Percentiles rank a stretch among this genome's conserved stretches.
Evolutionary conservation across 2,113 vertebrate genomes (phyloP).

Genomic region (Cavia aperea): DNA sequence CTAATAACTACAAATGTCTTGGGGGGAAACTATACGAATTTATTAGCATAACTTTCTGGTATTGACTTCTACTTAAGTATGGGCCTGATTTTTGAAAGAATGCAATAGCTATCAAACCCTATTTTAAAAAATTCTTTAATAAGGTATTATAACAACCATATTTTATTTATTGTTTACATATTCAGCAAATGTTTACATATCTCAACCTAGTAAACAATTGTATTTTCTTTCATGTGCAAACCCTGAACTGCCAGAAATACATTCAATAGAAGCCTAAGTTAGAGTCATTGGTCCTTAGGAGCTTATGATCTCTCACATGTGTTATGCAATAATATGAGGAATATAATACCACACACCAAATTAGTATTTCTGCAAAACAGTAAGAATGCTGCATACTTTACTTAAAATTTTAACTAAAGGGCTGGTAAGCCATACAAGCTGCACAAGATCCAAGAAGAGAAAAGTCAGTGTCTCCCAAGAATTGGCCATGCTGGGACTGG

Average conservation of each 20-base stretch:
- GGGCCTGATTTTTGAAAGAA: not conserved
- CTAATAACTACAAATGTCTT: not conserved
- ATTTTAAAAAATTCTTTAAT: not conserved
- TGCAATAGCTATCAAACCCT: not conserved
- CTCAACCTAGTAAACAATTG: not conserved
- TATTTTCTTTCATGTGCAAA: not conserved
- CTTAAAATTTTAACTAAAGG: not conserved
- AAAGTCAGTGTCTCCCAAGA: too few relatives aligned
- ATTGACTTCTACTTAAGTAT: not conserved
- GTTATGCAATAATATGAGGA: not conserved
- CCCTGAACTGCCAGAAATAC: not conserved
- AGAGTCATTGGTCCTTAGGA: not conserved
- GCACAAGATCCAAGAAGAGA: too few relatives aligned
- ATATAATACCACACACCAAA: not conserved
- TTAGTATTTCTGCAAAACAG: not conserved
- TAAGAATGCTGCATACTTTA: not conserved
- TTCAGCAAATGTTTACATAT: not conserved
- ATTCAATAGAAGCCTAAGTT: not conserved
- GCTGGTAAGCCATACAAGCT: too few relatives aligned
- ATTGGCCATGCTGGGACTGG: too few relatives aligned
- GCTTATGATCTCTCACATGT: not conserved
- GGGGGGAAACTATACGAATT: not conserved
- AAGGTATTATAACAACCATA: not conserved
- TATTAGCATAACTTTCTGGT: not conserved
- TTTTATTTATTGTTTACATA: not conserved